Base-by-base conservation (phyloP, 53 echinoderm and acorn worm species). In the Crossaster papposus region DNA sequence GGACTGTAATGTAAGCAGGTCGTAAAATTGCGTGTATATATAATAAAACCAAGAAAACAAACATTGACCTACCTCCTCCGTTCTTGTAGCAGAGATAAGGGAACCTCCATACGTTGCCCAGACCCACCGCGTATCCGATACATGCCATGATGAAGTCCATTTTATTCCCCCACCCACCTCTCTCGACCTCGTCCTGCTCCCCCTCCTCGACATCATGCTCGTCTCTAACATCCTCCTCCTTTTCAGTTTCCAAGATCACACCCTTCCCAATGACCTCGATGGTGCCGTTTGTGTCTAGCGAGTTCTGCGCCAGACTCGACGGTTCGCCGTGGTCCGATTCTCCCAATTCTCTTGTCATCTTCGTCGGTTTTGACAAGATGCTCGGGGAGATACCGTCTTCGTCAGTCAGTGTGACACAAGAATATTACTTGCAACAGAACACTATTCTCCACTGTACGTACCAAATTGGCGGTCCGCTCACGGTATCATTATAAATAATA, bases 51-150 rank as follows among this genome's bases (percentile, higher is more conserved):
- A 30, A 32, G 29, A 24, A 62, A 14, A 20, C 44, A 44, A 44
- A 44, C 44, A 44, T 44, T 44, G 44, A 44, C 44, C 17, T 85
- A 92, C 92, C 92, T 89, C 92, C 92, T 55, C 92, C 92, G 62
- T 92, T 92, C 72, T 92, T 92, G 92, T 92, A 92, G 85, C 89
- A 89, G 26, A 92, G 90, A 62, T 92, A 92, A 23, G 92, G 92
- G 83, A 92, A 92, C 30, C 92, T 89, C 92, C 92, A 92, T 37
- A 92, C 92, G 75, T 92, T 92, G 22, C 92, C 92, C 17, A 92
- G 80, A 1, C 92, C 92, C 35, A 92, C 92, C 31, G 92, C 92
- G 65, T 89, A 90, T 33, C 92, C 92, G 72, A 92, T 90, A 65
- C 89, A 90, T 2, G 92, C 92, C 92, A 92, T 92, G 65, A 92